phyloP scores from a whole-genome alignment of 2,797 vertebrate genomes.

The Simalia tracyae region DNA sequence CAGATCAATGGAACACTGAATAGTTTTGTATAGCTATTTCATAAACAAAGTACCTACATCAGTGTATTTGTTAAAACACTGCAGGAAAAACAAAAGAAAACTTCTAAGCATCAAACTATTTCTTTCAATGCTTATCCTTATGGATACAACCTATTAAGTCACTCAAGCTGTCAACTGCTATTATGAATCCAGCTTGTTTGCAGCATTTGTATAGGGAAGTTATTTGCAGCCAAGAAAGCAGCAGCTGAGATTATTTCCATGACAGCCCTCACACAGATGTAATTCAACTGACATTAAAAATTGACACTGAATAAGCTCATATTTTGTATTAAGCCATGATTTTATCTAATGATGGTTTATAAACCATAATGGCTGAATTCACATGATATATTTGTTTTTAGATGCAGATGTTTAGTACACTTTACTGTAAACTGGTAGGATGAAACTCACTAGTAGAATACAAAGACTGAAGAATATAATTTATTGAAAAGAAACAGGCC shows the following conservation, averaged over 20 bases:
- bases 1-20: slow-evolving; percentile 9
- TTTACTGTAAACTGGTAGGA: neutral
- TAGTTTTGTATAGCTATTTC: neutral
- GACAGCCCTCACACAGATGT: neutral
- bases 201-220: neutral
- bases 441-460: neutral
- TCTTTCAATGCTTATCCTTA: neutral
- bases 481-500: neutral
- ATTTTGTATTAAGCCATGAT: neutral
- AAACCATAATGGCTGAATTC: neutral
- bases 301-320: neutral
- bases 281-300: neutral
- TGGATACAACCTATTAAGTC: neutral
- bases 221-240: neutral
- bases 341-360: neutral
- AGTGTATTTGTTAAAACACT: neutral
- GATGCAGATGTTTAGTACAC: neutral
- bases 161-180: neutral
- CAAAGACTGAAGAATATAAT: neutral
- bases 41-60: neutral
- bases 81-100: neutral
- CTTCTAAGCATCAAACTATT: neutral
- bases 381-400: neutral
- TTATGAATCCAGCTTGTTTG: neutral
- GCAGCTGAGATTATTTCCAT: neutral